Base-by-base conservation (phyloP, 2,797 vertebrate genomes). In the Sebastes vulpes region DNA sequence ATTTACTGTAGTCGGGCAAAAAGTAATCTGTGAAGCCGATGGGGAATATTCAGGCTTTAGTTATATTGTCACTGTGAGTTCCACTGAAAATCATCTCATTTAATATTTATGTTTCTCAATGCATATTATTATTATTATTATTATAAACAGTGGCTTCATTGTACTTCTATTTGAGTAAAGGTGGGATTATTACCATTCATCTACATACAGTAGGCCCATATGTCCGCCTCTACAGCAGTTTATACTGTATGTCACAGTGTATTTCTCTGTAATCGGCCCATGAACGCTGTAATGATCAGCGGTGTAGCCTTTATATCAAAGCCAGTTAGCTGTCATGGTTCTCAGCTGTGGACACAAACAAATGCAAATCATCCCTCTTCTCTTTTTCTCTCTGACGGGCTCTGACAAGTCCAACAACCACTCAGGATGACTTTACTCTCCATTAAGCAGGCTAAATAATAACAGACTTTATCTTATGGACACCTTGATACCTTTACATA, bases 381-480 rank as follows among this genome's bases (percentile, higher is more conserved):
- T 21, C 10, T 56, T 61, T 54, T 35, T 31, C 25, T 42, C 46
- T 72, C 53, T 2, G 26, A 66, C 64, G 56, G 54, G 16, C 28
- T 68, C 12, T 21, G 69, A 79, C 57, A 59, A 18, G 38, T 28
- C 20, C 52, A 20, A 29, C 32, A 20, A 29, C 29, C 64, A 53
- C 67, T 65, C 16, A 23, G 46, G 48, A 26, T 31, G 7, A 32
- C 50, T 64, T 69, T 3, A 48, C 10, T 61, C 52, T 68, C 60
- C 9, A 75, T 79, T 60, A 85, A 73, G 28, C 48, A 71, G 68
- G 48, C 21, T 32, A 72, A 53, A 77, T 52, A 56, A 72, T 67
- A 63, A 77, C 48, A 76, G 32, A 61, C 46, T 52, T 73, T 42
- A 31, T 74, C 9, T 65, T 20, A 38, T 16, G 1, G 32, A 71